A percentile compares a stretch with the other conserved stretches of the same genome.
Conservation (phyloP, 2,888 invertebrate genomes). For the Chloroclystis v-ata region DNA sequence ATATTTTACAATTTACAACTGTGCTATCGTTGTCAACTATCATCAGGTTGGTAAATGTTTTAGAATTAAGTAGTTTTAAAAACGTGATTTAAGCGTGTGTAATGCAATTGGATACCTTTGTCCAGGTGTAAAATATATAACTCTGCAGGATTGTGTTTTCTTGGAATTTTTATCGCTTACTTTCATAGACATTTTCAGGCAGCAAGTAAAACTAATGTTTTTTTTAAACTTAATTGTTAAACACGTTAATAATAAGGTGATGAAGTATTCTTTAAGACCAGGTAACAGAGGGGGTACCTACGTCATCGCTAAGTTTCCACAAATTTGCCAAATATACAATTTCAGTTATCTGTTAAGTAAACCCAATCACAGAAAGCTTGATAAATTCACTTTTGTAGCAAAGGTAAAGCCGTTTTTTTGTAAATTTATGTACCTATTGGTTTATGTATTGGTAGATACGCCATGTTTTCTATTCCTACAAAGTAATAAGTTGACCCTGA, state of each 20-base stretch:
- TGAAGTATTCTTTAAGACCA: too few relatives aligned
- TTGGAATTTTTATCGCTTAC: conserved; percentile 4
- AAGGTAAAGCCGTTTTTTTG: neutral
- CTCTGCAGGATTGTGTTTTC: conserved; percentile 11
- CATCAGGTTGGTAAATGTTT: conserved; percentile 49
- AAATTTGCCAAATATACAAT: neutral
- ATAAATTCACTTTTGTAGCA: too few relatives aligned
- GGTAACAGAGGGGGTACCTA: conserved; percentile 26
- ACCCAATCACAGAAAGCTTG: neutral
- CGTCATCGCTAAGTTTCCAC: conserved; percentile 26
- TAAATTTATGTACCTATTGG: too few relatives aligned
- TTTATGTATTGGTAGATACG: neutral
- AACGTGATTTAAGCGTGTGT: conserved; percentile 9
- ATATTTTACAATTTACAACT: neutral
- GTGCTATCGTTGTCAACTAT: conserved; percentile 1
- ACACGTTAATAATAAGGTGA: neutral
- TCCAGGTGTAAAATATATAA: conserved; percentile 6
- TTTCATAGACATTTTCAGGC: too few relatives aligned
- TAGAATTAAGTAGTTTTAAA: neutral
- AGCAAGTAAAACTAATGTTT: neutral
- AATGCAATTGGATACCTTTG: conserved; percentile 12
- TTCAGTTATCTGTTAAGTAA: neutral
- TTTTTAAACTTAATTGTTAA: neutral
- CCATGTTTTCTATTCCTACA: neutral
- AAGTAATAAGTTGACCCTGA: neutral